Evolutionary conservation across 2,888 invertebrate species (phyloP), one percentile per base, ranked within the genome.

Genomic region (Leucozona laternaria): DNA sequence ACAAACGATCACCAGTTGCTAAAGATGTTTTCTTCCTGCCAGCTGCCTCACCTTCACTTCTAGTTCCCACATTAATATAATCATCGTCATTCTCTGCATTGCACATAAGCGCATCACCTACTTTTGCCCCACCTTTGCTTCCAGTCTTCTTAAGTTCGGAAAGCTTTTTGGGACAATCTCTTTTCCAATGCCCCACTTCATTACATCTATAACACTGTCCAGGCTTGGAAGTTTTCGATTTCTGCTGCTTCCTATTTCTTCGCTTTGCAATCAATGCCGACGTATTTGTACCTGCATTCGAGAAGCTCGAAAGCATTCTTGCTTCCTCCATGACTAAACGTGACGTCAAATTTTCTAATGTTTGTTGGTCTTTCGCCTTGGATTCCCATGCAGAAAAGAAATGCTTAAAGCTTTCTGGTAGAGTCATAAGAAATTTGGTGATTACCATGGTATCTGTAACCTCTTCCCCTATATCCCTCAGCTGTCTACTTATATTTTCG

Each of bases 121-220:
- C n/a, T 43, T 43, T 43, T 43, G 6, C n/a, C 25, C 28, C 53
- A 53, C 5, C 11, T 34, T 8, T 28, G 4, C 28, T 28, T 4
- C 28, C 28, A 10, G 11, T 53, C 25, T 2, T 28, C 28, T 53
- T 53, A 2, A 15, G 2, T 15, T 28, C 53, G 25, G 53, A 53
- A 25, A 53, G 28, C 55, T 31, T 31, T 31, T 31, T 31, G 31
- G 8, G 31, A 31, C 31, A 31, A 6, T 31, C 31, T 31, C 31
- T 31, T 31, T 31, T 31, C 31, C 31, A 55, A 55, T 55, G 28
- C n/a, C 55, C 55, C 55, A 55, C 6, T 55, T 55, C 55, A 31
- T 55, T 15, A 55, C 55, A 55, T 10, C 55, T 55, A 55, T 55
- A 55, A 28, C 55, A 55, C 28, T 28, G 2, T 8, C 55, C 55